Evolutionary conservation across 2,113 vertebrate genomes (phyloP).

Genomic region (Phyllostomus discolor): DNA sequence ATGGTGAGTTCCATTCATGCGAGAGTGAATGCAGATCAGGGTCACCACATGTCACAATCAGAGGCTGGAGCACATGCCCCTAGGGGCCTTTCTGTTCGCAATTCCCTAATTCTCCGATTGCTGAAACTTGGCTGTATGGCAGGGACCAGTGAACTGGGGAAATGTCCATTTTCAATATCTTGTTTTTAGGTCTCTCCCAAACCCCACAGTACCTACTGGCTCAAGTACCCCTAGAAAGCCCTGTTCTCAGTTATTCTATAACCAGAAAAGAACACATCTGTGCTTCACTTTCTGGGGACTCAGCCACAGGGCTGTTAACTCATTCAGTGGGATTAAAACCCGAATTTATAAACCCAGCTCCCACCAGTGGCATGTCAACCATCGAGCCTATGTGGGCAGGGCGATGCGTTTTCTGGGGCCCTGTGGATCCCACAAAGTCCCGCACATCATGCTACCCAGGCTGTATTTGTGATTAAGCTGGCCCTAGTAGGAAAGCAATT

Average conservation of each 20-base stretch:
- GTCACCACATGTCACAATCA: background rate
- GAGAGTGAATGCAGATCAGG: background rate
- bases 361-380: background rate
- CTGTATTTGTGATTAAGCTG: background rate
- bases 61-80: background rate
- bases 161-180: background rate
- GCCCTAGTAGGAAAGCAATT: background rate
- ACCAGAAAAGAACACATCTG: background rate
- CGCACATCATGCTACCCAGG: too few relatives aligned
- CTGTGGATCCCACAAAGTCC: background rate
- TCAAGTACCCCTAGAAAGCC: background rate
- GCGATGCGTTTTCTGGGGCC: background rate
- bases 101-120: background rate
- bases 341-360: background rate
- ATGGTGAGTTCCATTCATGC: background rate
- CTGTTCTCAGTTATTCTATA: background rate
- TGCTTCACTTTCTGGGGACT: background rate
- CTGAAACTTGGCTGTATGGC: background rate
- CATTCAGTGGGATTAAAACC: background rate
- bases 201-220: background rate
- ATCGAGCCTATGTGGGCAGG: background rate
- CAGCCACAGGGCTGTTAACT: background rate
- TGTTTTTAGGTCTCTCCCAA: background rate
- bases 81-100: background rate
- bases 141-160: background rate